Evolutionary conservation across 2,113 vertebrate species (phyloP), one percentile per base, ranked within the genome.

Genomic region (Barbus barbus): DNA sequence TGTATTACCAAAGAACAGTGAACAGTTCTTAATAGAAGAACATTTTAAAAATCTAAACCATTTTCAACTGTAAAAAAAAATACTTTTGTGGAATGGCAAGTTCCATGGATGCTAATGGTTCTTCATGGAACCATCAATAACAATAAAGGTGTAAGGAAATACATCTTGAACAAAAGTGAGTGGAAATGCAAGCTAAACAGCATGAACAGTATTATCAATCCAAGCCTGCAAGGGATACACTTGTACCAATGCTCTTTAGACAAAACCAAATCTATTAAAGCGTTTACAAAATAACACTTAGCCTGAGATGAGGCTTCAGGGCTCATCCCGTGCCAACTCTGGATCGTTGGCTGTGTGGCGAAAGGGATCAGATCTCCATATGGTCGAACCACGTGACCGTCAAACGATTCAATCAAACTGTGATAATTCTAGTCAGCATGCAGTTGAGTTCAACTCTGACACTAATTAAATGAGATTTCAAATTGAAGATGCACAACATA

Each of bases 361-460:
- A 53, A 63, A 67, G 26, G 36, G 33, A 53, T 65, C 31, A 46
- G 56, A 48, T 53, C 58, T 85, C 60, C 60, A 72, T 83, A 85
- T 83, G 51, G 36, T 28, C 14, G 5, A 0, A 53, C 44, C 82
- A 82, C 12, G 14, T 48, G 61, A 58, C 38, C 33, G 38, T 38
- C 41, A 26, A 61, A 60, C 36, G 41, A 14, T 46, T 51, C 38
- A 82, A 51, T 80, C 53, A 61, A 84, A 63, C 38, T 38, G 69
- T 58, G 33, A 38, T 72, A 44, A 53, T 28, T 41, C 36, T 28
- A 24, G 82, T 61, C 48, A 48, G 11, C 11, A 33, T 4, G 20
- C 24, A 83, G 13, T 44, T 63, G 8, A 48, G 9, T 41, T 63
- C 3, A 79, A 44, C 36, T 44, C 36, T 79, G 22, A n/a, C 53